Percentiles rank a stretch among this genome's conserved stretches.
Conservation (phyloP, 2,797 vertebrate genomes). For the Pelobates cultripes region DNA sequence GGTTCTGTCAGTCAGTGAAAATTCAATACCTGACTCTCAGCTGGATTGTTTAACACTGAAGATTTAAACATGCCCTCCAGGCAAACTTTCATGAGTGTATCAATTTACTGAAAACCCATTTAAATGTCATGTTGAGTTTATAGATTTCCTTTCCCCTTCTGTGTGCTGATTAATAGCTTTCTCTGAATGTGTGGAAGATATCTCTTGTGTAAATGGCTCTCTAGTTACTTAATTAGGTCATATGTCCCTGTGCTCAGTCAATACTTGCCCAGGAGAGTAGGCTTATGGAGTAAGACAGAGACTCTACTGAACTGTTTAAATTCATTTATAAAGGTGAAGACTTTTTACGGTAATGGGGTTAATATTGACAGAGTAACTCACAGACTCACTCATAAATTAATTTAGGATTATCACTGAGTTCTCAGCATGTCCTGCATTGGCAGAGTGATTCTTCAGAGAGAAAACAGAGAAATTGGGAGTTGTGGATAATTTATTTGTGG, state of each 20-base stretch:
- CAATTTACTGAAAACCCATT: constrained; percentile 17
- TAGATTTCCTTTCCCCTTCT: constrained; percentile 20
- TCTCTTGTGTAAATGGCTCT: background rate
- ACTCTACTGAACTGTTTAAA: too few relatives aligned
- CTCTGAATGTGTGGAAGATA: background rate
- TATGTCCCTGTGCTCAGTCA: background rate
- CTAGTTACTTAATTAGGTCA: background rate
- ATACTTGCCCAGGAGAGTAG: background rate
- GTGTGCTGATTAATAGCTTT: constrained; percentile 1
- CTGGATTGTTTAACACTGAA: constrained; percentile 9
- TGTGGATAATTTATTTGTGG: too few relatives aligned
- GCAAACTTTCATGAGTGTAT: constrained; percentile 1
- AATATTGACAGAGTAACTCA: too few relatives aligned
- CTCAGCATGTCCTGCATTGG: too few relatives aligned
- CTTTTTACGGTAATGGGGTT: too few relatives aligned
- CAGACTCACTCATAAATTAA: too few relatives aligned
- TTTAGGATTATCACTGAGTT: too few relatives aligned
- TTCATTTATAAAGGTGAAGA: too few relatives aligned
- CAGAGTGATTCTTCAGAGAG: too few relatives aligned
- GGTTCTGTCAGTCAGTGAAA: background rate
- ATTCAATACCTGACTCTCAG: background rate
- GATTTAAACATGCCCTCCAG: background rate
- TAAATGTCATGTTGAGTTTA: constrained; percentile 15
- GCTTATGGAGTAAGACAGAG: too few relatives aligned
- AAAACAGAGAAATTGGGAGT: too few relatives aligned